Base-by-base conservation (phyloP, 2,888 invertebrate genomes). In the Tachina fera region DNA sequence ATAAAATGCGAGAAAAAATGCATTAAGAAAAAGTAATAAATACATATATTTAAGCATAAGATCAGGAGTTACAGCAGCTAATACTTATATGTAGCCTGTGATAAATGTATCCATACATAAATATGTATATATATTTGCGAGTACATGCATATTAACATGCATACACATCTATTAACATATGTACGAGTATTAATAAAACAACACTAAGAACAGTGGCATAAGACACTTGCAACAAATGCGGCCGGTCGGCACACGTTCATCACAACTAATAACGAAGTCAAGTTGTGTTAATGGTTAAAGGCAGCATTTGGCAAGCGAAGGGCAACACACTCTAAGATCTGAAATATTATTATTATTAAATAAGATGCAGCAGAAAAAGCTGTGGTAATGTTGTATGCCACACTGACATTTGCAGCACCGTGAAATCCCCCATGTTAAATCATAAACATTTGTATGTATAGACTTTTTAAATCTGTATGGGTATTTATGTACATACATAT, bases 351-450 rank as follows among this genome's bases (percentile, higher is more conserved):
- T 6, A 31, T 31, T 31, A 31, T 31, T 22, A 49, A 53, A 43
- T 43, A 74, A 61, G 11, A 49, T 58, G 41, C 49, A 61, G 70
- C 47, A 49, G 56, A 75, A 49, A 41, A 16, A 56, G 65, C 16
- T 45, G 53, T 53, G 43, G 9, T 16, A 80, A 67, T 19, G 45
- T 65, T 74, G 39, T 70, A 58, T 71, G 70, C 75, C 47, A 72
- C 76, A 83, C 56, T 79, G 79, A 41, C 65, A 79, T 76, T 76
- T 65, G 75, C 70, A 79, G 76, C 67, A 72, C 72, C 53, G 60
- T 74, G 53, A 77, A 78, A 83, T 72, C 67, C 72, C 72, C 60
- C 58, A 81, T 71, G 68, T 78, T 72, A 87, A 70, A 22, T 56
- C 31, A 75, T 14, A 56, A 60, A 63, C 39, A 53, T 58, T n/a